A percentile compares a stretch with the other conserved stretches of the same genome.
Evolutionary conservation across 2,797 vertebrate species (phyloP).

Genomic region (Octomys mimax): DNA sequence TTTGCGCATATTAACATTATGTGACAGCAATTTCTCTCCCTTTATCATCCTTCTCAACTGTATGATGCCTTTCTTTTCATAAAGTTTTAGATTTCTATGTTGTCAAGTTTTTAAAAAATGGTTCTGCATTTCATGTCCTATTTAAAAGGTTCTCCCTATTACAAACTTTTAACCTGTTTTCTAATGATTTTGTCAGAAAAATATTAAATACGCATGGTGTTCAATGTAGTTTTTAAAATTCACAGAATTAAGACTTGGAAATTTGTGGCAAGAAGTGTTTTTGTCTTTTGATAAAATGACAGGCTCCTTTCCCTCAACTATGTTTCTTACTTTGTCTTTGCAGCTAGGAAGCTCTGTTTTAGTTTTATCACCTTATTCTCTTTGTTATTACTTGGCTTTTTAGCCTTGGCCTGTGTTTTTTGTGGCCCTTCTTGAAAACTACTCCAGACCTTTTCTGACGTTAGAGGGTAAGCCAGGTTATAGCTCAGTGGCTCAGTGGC

Average conservation of each 20-base stretch:
- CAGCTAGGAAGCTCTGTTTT: not conserved
- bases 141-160: not conserved
- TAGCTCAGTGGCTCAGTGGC: no score
- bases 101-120: not conserved
- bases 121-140: not conserved
- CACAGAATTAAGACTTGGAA: not conserved
- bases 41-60: not conserved
- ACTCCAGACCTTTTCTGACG: not conserved
- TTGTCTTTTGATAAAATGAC: not conserved
- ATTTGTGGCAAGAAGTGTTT: not conserved
- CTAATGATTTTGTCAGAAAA: slow-evolving; percentile 17
- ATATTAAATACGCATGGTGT: not conserved
- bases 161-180: not conserved
- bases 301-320: fast-evolving
- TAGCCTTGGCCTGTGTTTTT: not conserved
- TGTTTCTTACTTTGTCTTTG: not conserved
- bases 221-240: not conserved
- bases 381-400: slow-evolving; percentile 20
- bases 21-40: not conserved
- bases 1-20: not conserved
- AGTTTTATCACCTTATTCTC: not conserved
- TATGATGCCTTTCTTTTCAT: not conserved
- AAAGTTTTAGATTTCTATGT: not conserved
- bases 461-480: not conserved
- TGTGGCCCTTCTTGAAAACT: not conserved